Evolutionary conservation across 30 jellyfish, hydroid and myxozoan species (phyloP).

Genomic region (Hydractinia symbiolongicarpus): DNA sequence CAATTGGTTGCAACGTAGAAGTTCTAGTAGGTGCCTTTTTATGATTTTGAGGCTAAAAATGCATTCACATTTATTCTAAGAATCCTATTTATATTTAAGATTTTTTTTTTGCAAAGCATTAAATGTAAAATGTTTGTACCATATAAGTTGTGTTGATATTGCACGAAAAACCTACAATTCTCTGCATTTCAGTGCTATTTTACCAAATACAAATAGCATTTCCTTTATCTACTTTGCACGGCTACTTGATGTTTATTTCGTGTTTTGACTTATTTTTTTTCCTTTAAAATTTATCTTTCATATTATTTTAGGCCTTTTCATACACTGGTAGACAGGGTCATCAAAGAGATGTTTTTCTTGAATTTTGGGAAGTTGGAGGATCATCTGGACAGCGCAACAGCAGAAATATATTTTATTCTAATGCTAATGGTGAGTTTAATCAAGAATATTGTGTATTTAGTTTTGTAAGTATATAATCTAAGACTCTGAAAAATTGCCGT

Average conservation of each 20-base stretch:
- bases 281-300: neutral
- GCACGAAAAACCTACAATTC: too few species aligned
- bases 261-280: neutral
- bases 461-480: neutral
- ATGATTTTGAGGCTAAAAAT: neutral
- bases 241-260: too few species aligned
- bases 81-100: too few species aligned
- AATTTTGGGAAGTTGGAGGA: slow-evolving; percentile 92
- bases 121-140: too few species aligned
- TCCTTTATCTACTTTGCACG: neutral
- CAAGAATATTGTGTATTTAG: neutral
- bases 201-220: neutral
- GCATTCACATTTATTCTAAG: too few species aligned
- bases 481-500: too few species aligned
- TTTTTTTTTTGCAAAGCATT: too few species aligned
- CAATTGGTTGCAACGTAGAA: slow-evolving; percentile 94
- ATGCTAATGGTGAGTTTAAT: slow-evolving; percentile 45
- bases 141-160: too few species aligned
- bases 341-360: slow-evolving; percentile 50
- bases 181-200: too few species aligned
- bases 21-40: slow-evolving; percentile 50
- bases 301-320: slow-evolving; percentile 7
- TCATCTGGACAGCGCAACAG: slow-evolving; percentile 89
- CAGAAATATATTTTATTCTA: slow-evolving; percentile 60
- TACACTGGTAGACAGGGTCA: slow-evolving; percentile 30